Evolutionary conservation across 2,113 vertebrate species (phyloP), one percentile per base, ranked within the genome.

Genomic region (Ceratotherium simum): DNA sequence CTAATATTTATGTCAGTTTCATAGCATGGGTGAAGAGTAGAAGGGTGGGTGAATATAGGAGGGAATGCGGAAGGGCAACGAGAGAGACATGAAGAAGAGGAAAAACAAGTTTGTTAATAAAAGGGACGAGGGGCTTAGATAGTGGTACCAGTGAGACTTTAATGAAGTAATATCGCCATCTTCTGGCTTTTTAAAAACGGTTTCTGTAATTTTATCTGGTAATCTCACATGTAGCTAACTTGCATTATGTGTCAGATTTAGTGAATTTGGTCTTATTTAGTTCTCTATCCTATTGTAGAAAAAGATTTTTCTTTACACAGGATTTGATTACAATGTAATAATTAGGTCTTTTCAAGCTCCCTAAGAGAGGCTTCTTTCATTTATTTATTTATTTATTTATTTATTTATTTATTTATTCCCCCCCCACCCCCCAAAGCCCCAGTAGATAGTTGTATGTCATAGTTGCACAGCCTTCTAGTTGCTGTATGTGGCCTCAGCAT

Each of bases 121-220:
- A 33, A 29, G 62, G 29, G 46, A 7, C 21, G 25, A 51, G 60
- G 79, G 31, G 8, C 64, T 60, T 33, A 25, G 48, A 16, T 8
- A 3, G 0, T n/a, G 72, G 18, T 36, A 8, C 33, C 82, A 31
- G 36, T 42, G 58, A 75, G 65, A 39, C 33, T 39, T 83, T 20
- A 56, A 42, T 51, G 82, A 78, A 69, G 69, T 91, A n/a, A 88
- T 56, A 65, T 5, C 21, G 88, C 91, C 95, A 88, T 72, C 96
- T 97, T 94, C 70, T 88, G 95, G 69, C 73, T 91, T 81, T 87
- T 31, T 56, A 65, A 83, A 60, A 78, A 42, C 56, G 36, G 31
- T 80, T 85, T n/a, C 72, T 80, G 13, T 58, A 65, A 33, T 78
- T 78, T 65, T 73, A n/a, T 60, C 31, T 75, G 51, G 29, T 25